Percentiles rank a stretch among this genome's conserved stretches.
These are phyloP conservation scores for Scortum barcoo DNA, from an alignment of 2,113 vertebrate genomes.

Conservation along the genomic window DNA sequence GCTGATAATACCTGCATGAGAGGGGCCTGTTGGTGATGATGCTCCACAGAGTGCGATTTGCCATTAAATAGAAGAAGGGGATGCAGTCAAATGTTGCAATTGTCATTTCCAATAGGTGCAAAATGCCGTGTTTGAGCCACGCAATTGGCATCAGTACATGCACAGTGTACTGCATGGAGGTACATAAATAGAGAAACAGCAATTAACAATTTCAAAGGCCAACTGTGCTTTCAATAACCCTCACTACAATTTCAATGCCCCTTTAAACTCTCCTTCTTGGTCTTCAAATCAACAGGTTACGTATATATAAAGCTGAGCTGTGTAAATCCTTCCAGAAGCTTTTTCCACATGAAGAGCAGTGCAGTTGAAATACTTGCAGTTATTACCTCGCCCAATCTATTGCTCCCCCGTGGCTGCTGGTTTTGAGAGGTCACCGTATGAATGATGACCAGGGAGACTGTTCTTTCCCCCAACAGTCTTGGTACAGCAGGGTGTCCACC, in stretches of 20 bases:
- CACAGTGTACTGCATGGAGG: too few relatives aligned
- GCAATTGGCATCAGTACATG: too few relatives aligned
- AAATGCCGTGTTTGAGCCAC: too few relatives aligned
- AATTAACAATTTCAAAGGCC: too few relatives aligned
- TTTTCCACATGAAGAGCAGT: neutral
- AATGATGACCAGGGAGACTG: slow-evolving; percentile 20
- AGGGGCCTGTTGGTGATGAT: too few relatives aligned
- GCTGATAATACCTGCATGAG: too few relatives aligned
- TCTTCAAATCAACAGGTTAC: neutral
- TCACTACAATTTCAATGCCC: neutral
- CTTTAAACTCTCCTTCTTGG: neutral
- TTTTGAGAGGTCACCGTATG: slow-evolving; percentile 12
- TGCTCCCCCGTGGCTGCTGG: neutral
- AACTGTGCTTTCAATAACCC: too few relatives aligned
- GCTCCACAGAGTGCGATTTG: too few relatives aligned
- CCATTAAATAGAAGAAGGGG: too few relatives aligned
- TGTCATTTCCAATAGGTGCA: too few relatives aligned
- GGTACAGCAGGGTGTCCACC: slow-evolving; percentile 10
- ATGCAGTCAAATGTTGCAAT: too few relatives aligned
- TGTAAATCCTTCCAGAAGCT: neutral
- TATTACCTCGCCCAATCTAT: neutral
- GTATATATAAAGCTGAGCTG: neutral
- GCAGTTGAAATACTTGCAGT: neutral
- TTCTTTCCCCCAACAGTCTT: neutral
- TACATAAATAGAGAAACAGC: too few relatives aligned